phyloP scores from a whole-genome alignment of 2,888 invertebrate genomes.

The Eremobia ochroleuca region DNA sequence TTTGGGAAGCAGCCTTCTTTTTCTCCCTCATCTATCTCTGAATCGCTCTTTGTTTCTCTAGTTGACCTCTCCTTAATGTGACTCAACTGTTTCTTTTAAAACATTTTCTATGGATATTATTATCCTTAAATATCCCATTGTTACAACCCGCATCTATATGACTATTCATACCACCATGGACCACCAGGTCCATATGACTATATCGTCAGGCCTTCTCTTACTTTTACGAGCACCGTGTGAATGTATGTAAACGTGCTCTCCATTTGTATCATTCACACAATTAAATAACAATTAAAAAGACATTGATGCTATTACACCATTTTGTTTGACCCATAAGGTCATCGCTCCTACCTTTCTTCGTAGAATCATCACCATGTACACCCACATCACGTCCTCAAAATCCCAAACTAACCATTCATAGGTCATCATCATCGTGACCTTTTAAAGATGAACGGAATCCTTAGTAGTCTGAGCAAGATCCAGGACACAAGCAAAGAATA shows the following conservation, averaged over 20 bases:
- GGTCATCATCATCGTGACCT: slow-evolving; percentile 43
- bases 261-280: slow-evolving; percentile 42
- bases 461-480: slow-evolving; percentile 50
- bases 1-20: background rate
- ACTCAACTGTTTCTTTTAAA: background rate
- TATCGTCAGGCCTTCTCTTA: slow-evolving; percentile 30
- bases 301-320: slow-evolving; percentile 13
- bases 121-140: background rate
- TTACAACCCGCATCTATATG: too few species aligned
- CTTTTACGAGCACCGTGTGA: slow-evolving; percentile 48
- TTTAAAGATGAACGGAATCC: slow-evolving; percentile 44
- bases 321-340: slow-evolving; percentile 32
- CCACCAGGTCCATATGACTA: background rate
- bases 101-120: background rate
- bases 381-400: slow-evolving; percentile 37
- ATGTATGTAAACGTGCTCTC: background rate
- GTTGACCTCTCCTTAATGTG: too few species aligned
- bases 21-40: background rate
- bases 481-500: slow-evolving; percentile 2
- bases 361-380: background rate
- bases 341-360: background rate
- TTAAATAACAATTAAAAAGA: slow-evolving; percentile 47
- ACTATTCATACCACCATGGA: too few species aligned
- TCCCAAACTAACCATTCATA: slow-evolving; percentile 38
- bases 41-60: background rate